A percentile compares a stretch with the other conserved stretches of the same genome.
phyloP scores from a whole-genome alignment of 2,113 vertebrate genomes.

The Dicentrarchus labrax region DNA sequence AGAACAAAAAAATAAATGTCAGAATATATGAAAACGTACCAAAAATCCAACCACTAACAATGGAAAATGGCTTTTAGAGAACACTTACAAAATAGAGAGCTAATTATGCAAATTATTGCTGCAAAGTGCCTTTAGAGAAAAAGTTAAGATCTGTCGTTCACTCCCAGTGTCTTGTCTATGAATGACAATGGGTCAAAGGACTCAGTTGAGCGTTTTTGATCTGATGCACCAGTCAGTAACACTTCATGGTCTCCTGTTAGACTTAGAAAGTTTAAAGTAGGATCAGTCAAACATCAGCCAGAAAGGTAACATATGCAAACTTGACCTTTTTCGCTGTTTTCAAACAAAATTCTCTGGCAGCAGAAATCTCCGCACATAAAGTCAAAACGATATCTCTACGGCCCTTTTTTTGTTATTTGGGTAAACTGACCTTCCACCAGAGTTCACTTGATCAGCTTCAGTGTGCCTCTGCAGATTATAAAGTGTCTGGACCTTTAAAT shows the following conservation, averaged over 20 bases:
- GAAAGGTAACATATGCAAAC: not conserved
- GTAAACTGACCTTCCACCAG: conserved; percentile 9
- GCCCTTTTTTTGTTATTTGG: not conserved
- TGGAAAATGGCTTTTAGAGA: not conserved
- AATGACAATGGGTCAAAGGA: not conserved
- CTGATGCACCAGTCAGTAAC: not conserved
- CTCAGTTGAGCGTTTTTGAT: not conserved
- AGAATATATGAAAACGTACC: not conserved
- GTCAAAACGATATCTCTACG: not conserved
- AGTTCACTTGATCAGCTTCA: conserved; percentile 24
- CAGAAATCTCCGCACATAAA: conserved; percentile 4
- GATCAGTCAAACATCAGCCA: not conserved
- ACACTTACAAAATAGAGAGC: not conserved
- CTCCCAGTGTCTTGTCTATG: not conserved
- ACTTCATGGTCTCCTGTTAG: not conserved
- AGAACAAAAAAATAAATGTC: not conserved
- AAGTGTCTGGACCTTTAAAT: conserved; percentile 39
- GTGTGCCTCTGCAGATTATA: not conserved
- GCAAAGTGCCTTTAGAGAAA: not conserved
- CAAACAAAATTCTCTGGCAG: not conserved
- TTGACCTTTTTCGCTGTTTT: not conserved
- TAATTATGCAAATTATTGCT: not conserved
- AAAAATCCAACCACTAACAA: not conserved
- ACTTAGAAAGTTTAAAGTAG: not conserved
- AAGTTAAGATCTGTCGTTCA: not conserved